phyloP scores from a whole-genome alignment of 2,797 vertebrate species.

The Philypnodon macrostomus region DNA sequence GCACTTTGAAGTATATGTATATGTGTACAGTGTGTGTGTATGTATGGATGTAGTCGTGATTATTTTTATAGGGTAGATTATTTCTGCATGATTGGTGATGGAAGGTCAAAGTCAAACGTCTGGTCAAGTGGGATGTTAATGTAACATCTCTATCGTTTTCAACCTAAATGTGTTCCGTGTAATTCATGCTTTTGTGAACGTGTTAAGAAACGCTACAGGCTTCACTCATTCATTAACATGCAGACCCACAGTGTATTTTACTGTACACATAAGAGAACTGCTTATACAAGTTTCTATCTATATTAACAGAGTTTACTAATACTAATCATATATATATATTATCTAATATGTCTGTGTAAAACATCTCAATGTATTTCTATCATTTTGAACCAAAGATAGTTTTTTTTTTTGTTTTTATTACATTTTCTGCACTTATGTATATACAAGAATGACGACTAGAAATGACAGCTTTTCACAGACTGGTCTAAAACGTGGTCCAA shows the following conservation, averaged over 20 bases:
- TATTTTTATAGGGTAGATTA: slow-evolving; percentile 70
- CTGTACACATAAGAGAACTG: slow-evolving; percentile 30
- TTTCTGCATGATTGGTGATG: slow-evolving; percentile 77
- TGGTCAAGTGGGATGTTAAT: slow-evolving; percentile 57
- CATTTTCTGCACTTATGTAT: slow-evolving; percentile 58
- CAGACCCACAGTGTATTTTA: slow-evolving; percentile 15
- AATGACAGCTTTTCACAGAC: slow-evolving; percentile 14
- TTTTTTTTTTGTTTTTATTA: slow-evolving; percentile 34
- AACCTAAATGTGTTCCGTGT: slow-evolving; percentile 57
- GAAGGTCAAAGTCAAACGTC: slow-evolving; percentile 62
- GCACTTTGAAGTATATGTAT: slow-evolving; percentile 72
- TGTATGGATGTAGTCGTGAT: slow-evolving; percentile 70
- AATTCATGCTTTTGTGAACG: slow-evolving; percentile 67
- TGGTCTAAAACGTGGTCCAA: slow-evolving; percentile 1
- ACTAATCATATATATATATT: slow-evolving; percentile 21
- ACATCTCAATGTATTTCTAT: slow-evolving; percentile 51
- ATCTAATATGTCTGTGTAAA: slow-evolving; percentile 29
- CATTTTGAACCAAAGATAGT: slow-evolving; percentile 74
- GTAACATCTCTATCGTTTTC: slow-evolving; percentile 58
- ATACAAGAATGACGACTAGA: slow-evolving; percentile 42
- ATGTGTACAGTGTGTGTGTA: slow-evolving; percentile 68
- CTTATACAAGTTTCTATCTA: slow-evolving; percentile 29
- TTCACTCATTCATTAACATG: slow-evolving; percentile 37
- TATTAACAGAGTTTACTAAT: slow-evolving; percentile 39
- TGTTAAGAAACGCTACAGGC: slow-evolving; percentile 39